Evolutionary conservation across 2,113 vertebrate genomes (phyloP), one percentile per base, ranked within the genome.

Genomic region (Piliocolobus tephrosceles): DNA sequence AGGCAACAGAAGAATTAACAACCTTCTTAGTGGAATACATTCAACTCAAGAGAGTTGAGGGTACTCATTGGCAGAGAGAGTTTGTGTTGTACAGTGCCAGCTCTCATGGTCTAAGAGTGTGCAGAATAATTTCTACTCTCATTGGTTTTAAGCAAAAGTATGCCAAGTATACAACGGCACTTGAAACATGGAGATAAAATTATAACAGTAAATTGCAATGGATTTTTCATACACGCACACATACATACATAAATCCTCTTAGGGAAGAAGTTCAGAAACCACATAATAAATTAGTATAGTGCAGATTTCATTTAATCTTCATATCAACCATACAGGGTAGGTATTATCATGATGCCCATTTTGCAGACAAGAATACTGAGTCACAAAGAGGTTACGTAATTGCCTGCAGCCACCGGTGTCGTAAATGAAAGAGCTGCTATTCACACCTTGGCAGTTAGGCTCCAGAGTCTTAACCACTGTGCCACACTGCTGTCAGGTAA

Each of bases 191-290:
- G n/a, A 43, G 66, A 8, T 64, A 64, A 93, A 93, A 43, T 66
- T 23, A 9, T 38, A 64, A n/a, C 17, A 52, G 47, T 13, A 14
- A 92, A 61, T 70, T 61, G 45, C 55, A 83, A 45, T 64, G 20
- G 18, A 66, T 50, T 64, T 81, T 92, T 87, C 50, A 68, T 3
- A 32, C 2, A 70, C 3, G 6, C 8, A 88, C 18, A 32, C n/a
- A 55, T 2, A 30, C 40, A 72, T 30, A 82, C 17, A 61, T 52
- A 45, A 50, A 70, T 83, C n/a, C 87, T 40, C 40, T 61, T 85
- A 64, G n/a, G 64, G 68, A 93, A 92, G 88, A 90, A 81, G 35
- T 82, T 91, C 35, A 82, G 66, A 82, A 97, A 96, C 79, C 89
- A 85, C 13, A 6, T 86, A 90, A 92, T 87, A 92, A 87, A 94